Percentiles rank a stretch among this genome's conserved stretches.
Evolutionary conservation across 23 tunicate genomes (phyloP).

Genomic region (Diplosoma virens): DNA sequence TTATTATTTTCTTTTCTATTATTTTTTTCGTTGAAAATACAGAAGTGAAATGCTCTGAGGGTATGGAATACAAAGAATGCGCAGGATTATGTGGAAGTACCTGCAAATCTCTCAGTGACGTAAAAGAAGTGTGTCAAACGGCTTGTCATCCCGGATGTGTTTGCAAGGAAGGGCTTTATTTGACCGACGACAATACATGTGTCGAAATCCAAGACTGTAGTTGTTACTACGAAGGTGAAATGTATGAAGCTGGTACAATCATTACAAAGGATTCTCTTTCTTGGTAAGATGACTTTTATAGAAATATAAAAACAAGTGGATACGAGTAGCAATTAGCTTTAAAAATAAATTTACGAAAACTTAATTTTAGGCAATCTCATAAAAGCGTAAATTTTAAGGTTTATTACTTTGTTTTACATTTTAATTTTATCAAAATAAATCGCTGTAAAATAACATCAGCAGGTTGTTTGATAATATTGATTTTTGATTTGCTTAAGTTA

Average conservation of each 20-base stretch:
- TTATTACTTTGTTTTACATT: neutral
- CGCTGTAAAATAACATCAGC: no score
- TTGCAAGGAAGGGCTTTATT: constrained; percentile 61
- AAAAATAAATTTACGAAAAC: neutral
- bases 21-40: neutral
- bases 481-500: no score
- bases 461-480: no score
- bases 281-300: constrained; percentile 36
- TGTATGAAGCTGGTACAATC: constrained; percentile 50
- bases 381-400: neutral
- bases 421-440: no score
- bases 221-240: constrained; percentile 65
- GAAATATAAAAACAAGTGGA: neutral
- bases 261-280: neutral
- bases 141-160: constrained; percentile 77
- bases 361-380: neutral
- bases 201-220: constrained; percentile 66
- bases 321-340: neutral
- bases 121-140: constrained; percentile 4
- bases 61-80: constrained; percentile 69
- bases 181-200: constrained; percentile 54
- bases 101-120: constrained; percentile 54
- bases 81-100: constrained; percentile 46
- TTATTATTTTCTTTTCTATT: no score
- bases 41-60: constrained; percentile 63